phyloP scores from a whole-genome alignment of 2,113 vertebrate species.

The Ameiurus melas region DNA sequence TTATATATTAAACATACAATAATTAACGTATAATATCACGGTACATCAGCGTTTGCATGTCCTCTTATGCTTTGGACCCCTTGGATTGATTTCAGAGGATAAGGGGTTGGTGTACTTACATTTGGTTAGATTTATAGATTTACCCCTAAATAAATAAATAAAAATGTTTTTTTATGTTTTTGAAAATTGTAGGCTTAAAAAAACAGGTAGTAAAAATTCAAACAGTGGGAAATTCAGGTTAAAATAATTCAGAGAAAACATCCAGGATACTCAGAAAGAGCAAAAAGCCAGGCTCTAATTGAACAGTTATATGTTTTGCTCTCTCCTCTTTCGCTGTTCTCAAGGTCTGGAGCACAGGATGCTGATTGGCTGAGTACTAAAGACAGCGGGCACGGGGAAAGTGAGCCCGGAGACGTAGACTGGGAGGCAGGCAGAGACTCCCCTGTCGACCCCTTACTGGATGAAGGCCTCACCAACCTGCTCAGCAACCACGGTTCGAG shows the following conservation, averaged over 20 bases:
- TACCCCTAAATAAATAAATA: too few species aligned
- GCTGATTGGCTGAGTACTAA: constrained; percentile 81
- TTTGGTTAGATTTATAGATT: too few species aligned
- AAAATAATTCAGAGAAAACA: not conserved
- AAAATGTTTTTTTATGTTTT: not conserved
- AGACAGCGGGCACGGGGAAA: constrained; percentile 83
- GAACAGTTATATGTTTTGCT: too few species aligned
- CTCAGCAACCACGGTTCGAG: constrained; percentile 78
- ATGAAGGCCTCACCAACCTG: constrained; percentile 81
- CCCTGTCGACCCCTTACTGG: constrained; percentile 79
- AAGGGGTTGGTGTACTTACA: too few species aligned
- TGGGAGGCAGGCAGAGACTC: constrained; percentile 80
- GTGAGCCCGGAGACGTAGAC: constrained; percentile 81
- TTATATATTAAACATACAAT: too few species aligned
- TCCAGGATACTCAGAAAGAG: not conserved
- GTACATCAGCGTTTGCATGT: too few species aligned
- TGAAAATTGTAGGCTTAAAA: not conserved
- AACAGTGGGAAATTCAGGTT: not conserved
- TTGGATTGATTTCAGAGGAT: too few species aligned
- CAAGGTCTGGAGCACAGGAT: constrained; percentile 79
- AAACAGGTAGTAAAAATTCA: not conserved
- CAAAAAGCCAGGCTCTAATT: too few species aligned
- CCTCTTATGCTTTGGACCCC: too few species aligned
- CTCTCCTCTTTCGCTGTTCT: not conserved
- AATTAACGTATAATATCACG: too few species aligned